Percentiles rank a stretch among this genome's conserved stretches.
Conservation (phyloP, 2,113 vertebrate genomes). For the Aspidoscelis tigris region DNA sequence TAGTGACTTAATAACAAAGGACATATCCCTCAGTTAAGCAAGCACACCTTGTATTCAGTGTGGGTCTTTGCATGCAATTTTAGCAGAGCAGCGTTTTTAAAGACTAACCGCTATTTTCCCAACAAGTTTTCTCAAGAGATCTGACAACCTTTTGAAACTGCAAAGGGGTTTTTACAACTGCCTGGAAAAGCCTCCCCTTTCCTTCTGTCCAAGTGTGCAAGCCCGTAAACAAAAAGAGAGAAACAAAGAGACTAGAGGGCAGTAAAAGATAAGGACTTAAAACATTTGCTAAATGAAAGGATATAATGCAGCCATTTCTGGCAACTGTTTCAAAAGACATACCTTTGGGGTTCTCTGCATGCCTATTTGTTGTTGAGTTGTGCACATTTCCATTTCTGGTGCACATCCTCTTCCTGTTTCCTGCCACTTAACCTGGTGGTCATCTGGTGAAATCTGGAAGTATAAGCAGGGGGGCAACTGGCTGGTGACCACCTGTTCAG, state of each 20-base stretch:
- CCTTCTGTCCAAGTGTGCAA: too few relatives aligned
- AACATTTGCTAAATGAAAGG: background rate
- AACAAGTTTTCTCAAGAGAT: conserved; percentile 60
- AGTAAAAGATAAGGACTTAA: background rate
- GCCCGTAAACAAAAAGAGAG: background rate
- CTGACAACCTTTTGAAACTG: conserved; percentile 55
- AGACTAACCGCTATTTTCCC: conserved; percentile 65
- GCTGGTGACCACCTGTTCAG: too few relatives aligned
- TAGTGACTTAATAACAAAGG: conserved; percentile 68
- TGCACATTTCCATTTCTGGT: too few relatives aligned
- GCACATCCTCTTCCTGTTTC: too few relatives aligned
- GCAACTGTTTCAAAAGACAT: background rate
- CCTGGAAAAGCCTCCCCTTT: background rate
- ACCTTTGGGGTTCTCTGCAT: too few relatives aligned
- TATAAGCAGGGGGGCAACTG: too few relatives aligned
- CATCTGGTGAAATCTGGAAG: too few relatives aligned
- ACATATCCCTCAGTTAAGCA: conserved; percentile 69
- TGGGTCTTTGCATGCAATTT: conserved; percentile 53
- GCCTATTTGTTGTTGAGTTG: too few relatives aligned
- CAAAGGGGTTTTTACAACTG: conserved; percentile 61
- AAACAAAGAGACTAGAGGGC: too few relatives aligned
- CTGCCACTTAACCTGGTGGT: too few relatives aligned
- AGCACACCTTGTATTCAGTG: conserved; percentile 70
- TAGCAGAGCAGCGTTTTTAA: conserved; percentile 42
- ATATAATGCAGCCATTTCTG: background rate